A percentile compares a stretch with the other conserved stretches of the same genome.
Evolutionary conservation across 2,797 vertebrate genomes (phyloP).

Genomic region (Melanotaenia trifasciata): DNA sequence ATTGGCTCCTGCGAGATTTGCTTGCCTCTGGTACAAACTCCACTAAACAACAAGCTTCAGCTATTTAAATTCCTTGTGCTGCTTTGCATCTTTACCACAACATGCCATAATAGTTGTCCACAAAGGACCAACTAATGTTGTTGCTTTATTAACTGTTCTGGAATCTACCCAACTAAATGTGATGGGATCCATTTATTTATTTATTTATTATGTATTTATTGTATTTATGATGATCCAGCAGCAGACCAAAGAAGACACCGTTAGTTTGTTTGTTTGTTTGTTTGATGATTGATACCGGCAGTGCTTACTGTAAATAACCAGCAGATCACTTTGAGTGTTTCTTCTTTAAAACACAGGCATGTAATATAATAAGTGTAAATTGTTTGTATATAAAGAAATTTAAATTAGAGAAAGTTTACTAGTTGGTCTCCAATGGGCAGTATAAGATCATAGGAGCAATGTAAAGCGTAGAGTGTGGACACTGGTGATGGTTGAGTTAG

Average conservation of each 20-base stretch:
- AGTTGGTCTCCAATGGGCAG: not conserved
- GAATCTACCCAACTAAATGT: slow-evolving; percentile 11
- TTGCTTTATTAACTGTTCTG: slow-evolving; percentile 20
- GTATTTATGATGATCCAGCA: not conserved
- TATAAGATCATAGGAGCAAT: not conserved
- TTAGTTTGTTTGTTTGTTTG: too few relatives aligned
- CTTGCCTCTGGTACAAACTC: slow-evolving; percentile 35
- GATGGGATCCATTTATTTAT: not conserved
- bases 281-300: too few relatives aligned
- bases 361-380: too few relatives aligned
- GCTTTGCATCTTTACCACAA: slow-evolving; percentile 61
- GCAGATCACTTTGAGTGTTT: too few relatives aligned
- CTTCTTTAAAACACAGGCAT: not conserved
- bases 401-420: not conserved
- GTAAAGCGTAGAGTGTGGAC: not conserved
- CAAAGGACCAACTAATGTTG: slow-evolving; percentile 15
- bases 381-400: not conserved
- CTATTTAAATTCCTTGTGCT: slow-evolving; percentile 44
- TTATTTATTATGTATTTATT: not conserved
- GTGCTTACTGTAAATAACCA: too few relatives aligned
- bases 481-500: not conserved
- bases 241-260: not conserved
- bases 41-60: slow-evolving; percentile 40
- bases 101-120: slow-evolving; percentile 27
- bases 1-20: slow-evolving; percentile 44